phyloP scores from a whole-genome alignment of 2,888 invertebrate genomes.

The Dorcus parallelipipedus region DNA sequence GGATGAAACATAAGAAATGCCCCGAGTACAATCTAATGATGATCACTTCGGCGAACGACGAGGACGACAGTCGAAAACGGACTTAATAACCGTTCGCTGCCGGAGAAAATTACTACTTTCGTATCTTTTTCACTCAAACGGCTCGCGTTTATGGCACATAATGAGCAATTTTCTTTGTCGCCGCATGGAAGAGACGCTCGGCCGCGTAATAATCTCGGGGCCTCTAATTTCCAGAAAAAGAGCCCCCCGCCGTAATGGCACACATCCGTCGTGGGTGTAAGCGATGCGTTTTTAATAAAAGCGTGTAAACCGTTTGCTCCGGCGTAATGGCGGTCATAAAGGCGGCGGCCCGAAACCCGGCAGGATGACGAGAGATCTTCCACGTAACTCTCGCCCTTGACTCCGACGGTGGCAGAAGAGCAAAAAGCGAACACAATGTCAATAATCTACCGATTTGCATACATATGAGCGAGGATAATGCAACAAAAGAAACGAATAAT shows the following conservation, averaged over 20 bases:
- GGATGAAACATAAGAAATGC: background rate
- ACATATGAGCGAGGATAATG: background rate
- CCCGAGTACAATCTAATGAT: conserved; percentile 29
- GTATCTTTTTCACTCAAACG: conserved; percentile 12
- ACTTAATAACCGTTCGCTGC: conserved; percentile 24
- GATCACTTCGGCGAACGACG: conserved; percentile 31
- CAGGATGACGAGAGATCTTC: conserved; percentile 14
- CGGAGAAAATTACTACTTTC: conserved; percentile 21
- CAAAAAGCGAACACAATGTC: too few species aligned
- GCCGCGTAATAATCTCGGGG: background rate
- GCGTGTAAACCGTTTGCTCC: background rate
- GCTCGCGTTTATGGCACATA: conserved; percentile 14
- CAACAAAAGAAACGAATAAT: conserved; percentile 2
- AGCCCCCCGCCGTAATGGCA: background rate
- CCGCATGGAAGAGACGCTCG: background rate
- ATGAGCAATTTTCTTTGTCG: conserved; percentile 13
- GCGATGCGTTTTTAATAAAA: background rate
- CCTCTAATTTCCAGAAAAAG: background rate
- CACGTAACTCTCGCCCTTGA: background rate
- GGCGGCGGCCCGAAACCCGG: conserved; percentile 6
- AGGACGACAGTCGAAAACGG: conserved; percentile 32
- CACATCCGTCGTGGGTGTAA: background rate
- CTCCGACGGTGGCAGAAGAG: too few species aligned
- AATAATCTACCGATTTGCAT: background rate
- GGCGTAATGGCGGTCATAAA: conserved; percentile 10